Conservation (phyloP, 2,113 vertebrate species). For the Eptesicus fuscus region DNA sequence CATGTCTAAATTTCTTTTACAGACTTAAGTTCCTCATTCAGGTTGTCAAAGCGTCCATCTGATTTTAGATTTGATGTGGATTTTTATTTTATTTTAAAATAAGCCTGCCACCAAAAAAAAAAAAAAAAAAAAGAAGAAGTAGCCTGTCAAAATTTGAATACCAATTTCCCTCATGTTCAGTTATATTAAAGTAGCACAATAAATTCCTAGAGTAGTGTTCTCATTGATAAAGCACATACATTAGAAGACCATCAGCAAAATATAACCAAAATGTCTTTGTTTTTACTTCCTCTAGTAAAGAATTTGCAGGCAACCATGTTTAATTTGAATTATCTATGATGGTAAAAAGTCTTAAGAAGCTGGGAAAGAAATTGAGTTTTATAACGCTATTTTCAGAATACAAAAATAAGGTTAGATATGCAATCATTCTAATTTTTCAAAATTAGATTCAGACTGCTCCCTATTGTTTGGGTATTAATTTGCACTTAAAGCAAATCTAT, state of each 20-base stretch:
- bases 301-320: conserved; percentile 59
- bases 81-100: background rate
- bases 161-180: background rate
- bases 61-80: background rate
- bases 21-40: conserved; percentile 48
- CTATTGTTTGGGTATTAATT: too few relatives aligned
- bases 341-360: background rate
- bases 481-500: too few relatives aligned
- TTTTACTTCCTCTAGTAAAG: conserved; percentile 37
- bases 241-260: conserved; percentile 14
- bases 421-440: too few relatives aligned
- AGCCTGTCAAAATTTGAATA: conserved; percentile 37
- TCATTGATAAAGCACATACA: background rate
- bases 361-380: too few relatives aligned
- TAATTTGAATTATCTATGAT: conserved; percentile 49
- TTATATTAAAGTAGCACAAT: conserved; percentile 41
- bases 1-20: conserved; percentile 3
- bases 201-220: conserved; percentile 28
- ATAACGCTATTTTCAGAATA: too few relatives aligned
- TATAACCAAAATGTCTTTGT: background rate
- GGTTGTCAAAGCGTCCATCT: conserved; percentile 12
- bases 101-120: conserved; percentile 24
- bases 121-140: background rate
- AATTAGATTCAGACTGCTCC: too few relatives aligned
- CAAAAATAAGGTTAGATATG: too few relatives aligned